A percentile compares a stretch with the other conserved stretches of the same genome.
Evolutionary conservation across 2,888 invertebrate genomes (phyloP).

Genomic region (Chouioia cunea): DNA sequence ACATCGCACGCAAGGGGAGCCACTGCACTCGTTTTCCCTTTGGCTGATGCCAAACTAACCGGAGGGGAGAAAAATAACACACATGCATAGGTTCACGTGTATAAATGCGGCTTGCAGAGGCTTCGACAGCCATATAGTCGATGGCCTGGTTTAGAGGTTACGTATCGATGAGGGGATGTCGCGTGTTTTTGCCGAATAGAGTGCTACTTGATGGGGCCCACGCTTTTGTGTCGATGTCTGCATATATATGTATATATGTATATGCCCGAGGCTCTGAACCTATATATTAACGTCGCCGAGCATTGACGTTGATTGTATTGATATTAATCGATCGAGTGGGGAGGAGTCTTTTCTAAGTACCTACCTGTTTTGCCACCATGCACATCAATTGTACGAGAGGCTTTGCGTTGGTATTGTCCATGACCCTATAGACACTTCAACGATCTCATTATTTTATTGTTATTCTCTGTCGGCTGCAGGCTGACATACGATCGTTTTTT

Average conservation of each 20-base stretch:
- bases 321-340: constrained; percentile 65
- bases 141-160: constrained; percentile 46
- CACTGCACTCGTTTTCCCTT: constrained; percentile 36
- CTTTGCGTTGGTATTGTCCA: background rate
- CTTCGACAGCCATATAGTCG: constrained; percentile 40
- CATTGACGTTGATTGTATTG: constrained; percentile 64
- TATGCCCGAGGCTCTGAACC: background rate
- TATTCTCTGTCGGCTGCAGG: background rate
- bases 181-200: constrained; percentile 55
- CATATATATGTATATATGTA: background rate
- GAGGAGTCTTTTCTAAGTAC: constrained; percentile 50
- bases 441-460: constrained; percentile 30
- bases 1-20: constrained; percentile 24
- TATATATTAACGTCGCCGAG: constrained; percentile 37
- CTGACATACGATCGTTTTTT: background rate
- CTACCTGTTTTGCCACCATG: constrained; percentile 52
- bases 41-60: constrained; percentile 36
- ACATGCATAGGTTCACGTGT: constrained; percentile 4
- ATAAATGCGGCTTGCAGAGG: background rate
- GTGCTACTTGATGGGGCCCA: constrained; percentile 56
- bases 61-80: background rate
- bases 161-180: constrained; percentile 44
- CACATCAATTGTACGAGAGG: constrained; percentile 6
- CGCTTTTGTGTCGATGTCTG: background rate
- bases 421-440: constrained; percentile 2